Evolutionary conservation across 92 coral and sea anemone species (phyloP).

Genomic region (Pocillopora meandrina): DNA sequence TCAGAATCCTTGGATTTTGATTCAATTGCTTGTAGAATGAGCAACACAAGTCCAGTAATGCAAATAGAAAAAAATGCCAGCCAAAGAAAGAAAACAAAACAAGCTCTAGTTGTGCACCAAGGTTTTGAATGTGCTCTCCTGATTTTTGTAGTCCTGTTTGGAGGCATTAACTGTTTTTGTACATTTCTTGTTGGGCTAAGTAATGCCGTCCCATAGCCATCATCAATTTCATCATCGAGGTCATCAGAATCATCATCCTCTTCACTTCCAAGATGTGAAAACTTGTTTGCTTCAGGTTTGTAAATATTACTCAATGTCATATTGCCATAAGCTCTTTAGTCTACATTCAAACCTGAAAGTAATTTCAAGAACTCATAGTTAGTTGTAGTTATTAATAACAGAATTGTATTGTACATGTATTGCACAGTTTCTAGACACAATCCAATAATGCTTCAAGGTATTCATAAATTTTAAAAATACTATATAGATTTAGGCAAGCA

Average conservation of each 20-base stretch:
- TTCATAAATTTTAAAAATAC: no score
- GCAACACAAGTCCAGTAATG: conserved; percentile 73
- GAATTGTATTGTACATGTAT: no score
- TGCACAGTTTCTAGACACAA: no score
- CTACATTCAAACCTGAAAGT: conserved; percentile 5
- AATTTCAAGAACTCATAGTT: not conserved
- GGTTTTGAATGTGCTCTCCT: conserved; percentile 75
- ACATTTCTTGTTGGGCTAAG: conserved; percentile 57
- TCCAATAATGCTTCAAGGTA: no score
- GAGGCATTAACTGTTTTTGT: conserved; percentile 64
- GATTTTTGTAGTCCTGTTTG: conserved; percentile 70
- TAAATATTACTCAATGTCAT: conserved; percentile 94
- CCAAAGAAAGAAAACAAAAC: conserved; percentile 87
- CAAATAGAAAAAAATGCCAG: conserved; percentile 80
- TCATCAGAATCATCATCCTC: conserved; percentile 82
- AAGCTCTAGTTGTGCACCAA: conserved; percentile 84
- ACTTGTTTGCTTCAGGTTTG: conserved; percentile 89
- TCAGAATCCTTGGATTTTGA: conserved; percentile 15
- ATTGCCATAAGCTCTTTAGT: not conserved
- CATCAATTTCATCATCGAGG: conserved; percentile 79
- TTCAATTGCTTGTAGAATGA: conserved; percentile 71
- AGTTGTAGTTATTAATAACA: no score
- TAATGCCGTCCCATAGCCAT: conserved; percentile 57
- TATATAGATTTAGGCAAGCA: no score
- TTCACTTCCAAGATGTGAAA: conserved; percentile 90